Percentiles rank a stretch among this genome's conserved stretches.
Evolutionary conservation across 30 jellyfish, hydroid and myxozoan species (phyloP).

Genomic region (Turritopsis rubra): DNA sequence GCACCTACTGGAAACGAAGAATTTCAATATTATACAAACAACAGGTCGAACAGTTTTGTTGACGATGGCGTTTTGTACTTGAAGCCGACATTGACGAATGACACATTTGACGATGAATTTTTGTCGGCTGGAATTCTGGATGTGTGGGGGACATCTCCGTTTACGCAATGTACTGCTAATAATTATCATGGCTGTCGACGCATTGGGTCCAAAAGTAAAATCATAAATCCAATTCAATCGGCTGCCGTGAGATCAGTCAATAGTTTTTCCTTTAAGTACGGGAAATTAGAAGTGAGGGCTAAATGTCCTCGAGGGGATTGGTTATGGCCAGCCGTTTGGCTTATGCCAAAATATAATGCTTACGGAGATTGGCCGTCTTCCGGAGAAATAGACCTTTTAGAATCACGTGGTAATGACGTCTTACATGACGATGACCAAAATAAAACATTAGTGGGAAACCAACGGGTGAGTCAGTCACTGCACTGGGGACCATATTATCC

Average conservation of each 20-base stretch:
- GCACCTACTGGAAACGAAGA: conserved; percentile 60
- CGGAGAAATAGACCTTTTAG: conserved; percentile 70
- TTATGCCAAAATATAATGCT: conserved; percentile 55
- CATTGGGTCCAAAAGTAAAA: conserved; percentile 35
- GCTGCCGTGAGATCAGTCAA: conserved; percentile 49
- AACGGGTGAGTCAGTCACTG: conserved; percentile 40
- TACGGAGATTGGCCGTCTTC: conserved; percentile 94
- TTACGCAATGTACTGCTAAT: conserved; percentile 62
- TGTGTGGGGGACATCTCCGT: conserved; percentile 47
- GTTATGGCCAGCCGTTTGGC: conserved; percentile 85
- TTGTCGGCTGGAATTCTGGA: conserved; percentile 46
- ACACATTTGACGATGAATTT: conserved; percentile 62
- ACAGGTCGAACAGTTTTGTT: conserved; percentile 69
- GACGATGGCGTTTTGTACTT: conserved; percentile 52
- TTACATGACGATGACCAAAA: conserved; percentile 16
- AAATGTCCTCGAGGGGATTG: conserved; percentile 81
- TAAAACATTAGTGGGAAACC: conserved; percentile 43
- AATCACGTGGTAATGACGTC: conserved; percentile 61
- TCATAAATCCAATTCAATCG: conserved; percentile 66
- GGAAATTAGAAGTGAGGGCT: conserved; percentile 57
- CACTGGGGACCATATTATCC: conserved; percentile 80
- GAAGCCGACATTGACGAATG: conserved; percentile 67
- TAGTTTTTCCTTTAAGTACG: conserved; percentile 68
- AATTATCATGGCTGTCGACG: conserved; percentile 57
- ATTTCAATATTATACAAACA: conserved; percentile 62